Evolutionary conservation across 2,888 invertebrate species (phyloP).

Genomic region (Drosophila neotestacea): DNA sequence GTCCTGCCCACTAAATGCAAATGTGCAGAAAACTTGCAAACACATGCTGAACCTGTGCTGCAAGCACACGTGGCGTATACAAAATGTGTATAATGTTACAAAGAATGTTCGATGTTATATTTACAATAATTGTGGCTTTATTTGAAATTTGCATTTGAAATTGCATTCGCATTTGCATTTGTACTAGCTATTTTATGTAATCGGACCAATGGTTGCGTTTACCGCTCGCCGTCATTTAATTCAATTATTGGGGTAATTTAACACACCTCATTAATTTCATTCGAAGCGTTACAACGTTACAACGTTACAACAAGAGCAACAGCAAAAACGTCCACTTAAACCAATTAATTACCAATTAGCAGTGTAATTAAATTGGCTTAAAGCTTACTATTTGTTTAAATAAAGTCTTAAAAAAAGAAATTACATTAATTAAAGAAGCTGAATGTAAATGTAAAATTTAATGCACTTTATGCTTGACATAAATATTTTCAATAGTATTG

Average conservation of each 20-base stretch:
- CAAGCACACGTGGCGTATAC: slow-evolving; percentile 25
- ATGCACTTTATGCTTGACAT: too few relatives aligned
- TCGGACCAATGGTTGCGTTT: slow-evolving; percentile 10
- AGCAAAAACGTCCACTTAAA: slow-evolving; percentile 16
- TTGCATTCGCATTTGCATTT: slow-evolving; percentile 23
- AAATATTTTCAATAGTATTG: not conserved
- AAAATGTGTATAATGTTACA: slow-evolving; percentile 28
- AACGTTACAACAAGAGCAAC: not conserved
- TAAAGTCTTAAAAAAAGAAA: not conserved
- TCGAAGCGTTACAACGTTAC: slow-evolving; percentile 2
- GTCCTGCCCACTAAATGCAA: slow-evolving; percentile 16
- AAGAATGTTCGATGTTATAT: slow-evolving; percentile 24
- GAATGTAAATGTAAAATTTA: not conserved
- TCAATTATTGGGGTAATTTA: slow-evolving; percentile 46
- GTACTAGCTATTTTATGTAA: slow-evolving; percentile 11
- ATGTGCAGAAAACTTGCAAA: slow-evolving; percentile 5
- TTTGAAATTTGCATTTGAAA: slow-evolving; percentile 38
- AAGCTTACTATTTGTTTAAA: slow-evolving; percentile 1
- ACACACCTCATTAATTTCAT: slow-evolving; percentile 52
- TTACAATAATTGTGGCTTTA: slow-evolving; percentile 43
- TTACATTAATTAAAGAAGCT: slow-evolving; percentile 1
- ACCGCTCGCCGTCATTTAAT: slow-evolving; percentile 31
- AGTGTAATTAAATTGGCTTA: slow-evolving; percentile 36
- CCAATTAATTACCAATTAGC: slow-evolving; percentile 54
- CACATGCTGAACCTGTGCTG: slow-evolving; percentile 9